These are phyloP conservation scores for Psephotus haematonotus DNA, from an alignment of 2,113 vertebrate species.

Conservation along the genomic window DNA sequence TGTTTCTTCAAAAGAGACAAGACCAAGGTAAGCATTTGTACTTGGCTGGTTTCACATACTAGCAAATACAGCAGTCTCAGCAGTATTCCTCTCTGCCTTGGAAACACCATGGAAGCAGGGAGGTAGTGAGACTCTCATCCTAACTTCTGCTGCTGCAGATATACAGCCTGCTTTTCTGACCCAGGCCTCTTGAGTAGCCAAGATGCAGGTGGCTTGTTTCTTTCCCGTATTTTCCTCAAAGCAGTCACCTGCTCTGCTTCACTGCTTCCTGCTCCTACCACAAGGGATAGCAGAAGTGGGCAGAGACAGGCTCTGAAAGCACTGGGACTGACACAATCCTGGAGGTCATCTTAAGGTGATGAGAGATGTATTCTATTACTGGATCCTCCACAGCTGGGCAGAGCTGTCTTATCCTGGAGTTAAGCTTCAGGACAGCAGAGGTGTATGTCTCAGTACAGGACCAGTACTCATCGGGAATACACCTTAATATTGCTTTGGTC, in stretches of 20 bases:
- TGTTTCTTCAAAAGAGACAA: neutral
- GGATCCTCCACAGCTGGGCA: neutral
- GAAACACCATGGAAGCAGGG: neutral
- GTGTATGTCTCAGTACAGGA: neutral
- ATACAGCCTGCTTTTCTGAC: neutral
- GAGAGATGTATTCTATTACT: neutral
- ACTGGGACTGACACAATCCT: neutral
- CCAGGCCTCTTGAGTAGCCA: neutral
- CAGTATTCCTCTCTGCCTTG: neutral
- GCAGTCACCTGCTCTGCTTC: neutral
- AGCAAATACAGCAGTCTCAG: neutral
- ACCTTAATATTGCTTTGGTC: neutral
- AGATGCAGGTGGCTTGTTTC: neutral
- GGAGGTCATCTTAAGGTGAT: neutral
- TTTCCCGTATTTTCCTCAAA: neutral
- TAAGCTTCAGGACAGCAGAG: neutral
- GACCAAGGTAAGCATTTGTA: neutral
- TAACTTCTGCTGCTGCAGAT: neutral
- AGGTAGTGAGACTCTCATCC: neutral
- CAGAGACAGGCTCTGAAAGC: neutral
- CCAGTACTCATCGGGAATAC: neutral
- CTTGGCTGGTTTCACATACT: neutral
- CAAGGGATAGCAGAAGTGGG: too few species aligned
- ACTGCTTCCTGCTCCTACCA: neutral
- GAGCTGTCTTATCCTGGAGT: neutral